Evolutionary conservation across 1,140 invertebrate genomes (phyloP).

Genomic region (Zaprionus inermis): DNA sequence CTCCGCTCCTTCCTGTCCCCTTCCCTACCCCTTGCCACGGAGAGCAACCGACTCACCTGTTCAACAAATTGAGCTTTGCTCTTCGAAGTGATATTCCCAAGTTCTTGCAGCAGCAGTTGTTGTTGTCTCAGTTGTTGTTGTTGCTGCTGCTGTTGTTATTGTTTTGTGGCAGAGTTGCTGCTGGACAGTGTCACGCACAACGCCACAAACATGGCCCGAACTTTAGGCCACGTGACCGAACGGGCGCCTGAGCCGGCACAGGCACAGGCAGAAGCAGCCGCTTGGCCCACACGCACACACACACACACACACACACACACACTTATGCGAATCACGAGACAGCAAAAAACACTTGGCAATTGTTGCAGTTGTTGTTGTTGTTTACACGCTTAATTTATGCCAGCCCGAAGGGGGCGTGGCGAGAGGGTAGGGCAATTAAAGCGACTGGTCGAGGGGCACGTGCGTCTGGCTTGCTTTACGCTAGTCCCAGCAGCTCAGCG

Average conservation of each 20-base stretch:
- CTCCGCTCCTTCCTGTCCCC: background rate
- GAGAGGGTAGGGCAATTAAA: slow-evolving; percentile 59
- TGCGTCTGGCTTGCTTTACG: background rate
- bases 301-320: slow-evolving; percentile 39
- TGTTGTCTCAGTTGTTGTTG: slow-evolving; percentile 28
- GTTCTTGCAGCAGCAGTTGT: slow-evolving; percentile 19
- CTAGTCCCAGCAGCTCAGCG: background rate
- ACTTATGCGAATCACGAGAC: slow-evolving; percentile 17
- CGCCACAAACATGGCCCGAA: slow-evolving; percentile 56
- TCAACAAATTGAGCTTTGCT: slow-evolving; percentile 50
- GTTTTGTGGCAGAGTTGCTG: slow-evolving; percentile 32
- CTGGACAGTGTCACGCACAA: slow-evolving; percentile 72
- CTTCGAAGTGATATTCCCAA: slow-evolving; percentile 61
- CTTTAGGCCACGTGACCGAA: slow-evolving; percentile 73
- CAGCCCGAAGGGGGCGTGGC: slow-evolving; percentile 4
- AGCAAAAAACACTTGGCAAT: slow-evolving; percentile 35
- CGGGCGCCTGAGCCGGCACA: slow-evolving; percentile 44
- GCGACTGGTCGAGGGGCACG: slow-evolving; percentile 2
- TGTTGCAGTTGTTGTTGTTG: slow-evolving; percentile 30
- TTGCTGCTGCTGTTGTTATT: slow-evolving; percentile 32
- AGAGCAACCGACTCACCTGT: slow-evolving; percentile 52
- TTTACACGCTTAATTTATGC: slow-evolving; percentile 57
- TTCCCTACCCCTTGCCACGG: too few relatives aligned
- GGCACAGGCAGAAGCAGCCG: slow-evolving; percentile 4
- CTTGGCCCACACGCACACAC: background rate